Evolutionary conservation across 2,797 vertebrate species (phyloP), one percentile per base, ranked within the genome.

Genomic region (Anguilla obscura): DNA sequence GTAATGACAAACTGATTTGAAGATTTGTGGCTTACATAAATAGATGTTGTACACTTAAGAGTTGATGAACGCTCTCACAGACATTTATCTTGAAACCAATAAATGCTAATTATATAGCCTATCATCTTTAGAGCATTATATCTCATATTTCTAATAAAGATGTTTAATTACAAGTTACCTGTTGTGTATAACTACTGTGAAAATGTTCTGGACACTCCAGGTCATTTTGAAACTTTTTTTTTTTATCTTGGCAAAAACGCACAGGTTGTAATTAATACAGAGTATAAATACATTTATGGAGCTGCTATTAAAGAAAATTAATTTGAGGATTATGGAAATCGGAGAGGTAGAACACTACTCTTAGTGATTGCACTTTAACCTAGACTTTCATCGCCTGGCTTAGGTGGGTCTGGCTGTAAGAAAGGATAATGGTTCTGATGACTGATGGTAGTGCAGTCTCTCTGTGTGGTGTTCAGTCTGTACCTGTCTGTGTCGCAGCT

Each of bases 401-500:
- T 93, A 95, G 95, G 93, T 92, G 93, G 94, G 93, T 96, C 96
- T 94, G 94, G 92, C 93, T 95, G 92, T 92, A 93, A 94, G 94
- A 95, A 96, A 96, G 94, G 95, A 95, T 97, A 97, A 97, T 96
- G 96, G 95, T 93, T 90, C 92, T 94, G 97, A 88, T 95, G 97
- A 97, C 80, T 90, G 97, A 97, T 94, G 86, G 86, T 89, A 40
- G 88, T 90, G 93, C 92, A 93, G 92, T 89, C 91, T 91, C 92
- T 90, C 95, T 94, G 95, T 94, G 95, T 93, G 96, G 95, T 92
- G 94, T 94, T 94, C 94, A 90, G 93, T 92, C 91, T 92, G 90
- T 90, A 88, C 91, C 93, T 93, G 30, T 89, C 93, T 90, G 90
- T 91, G 86, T 89, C 90, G 56, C 91, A 91, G 89, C 91, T 90